Conservation (phyloP, 2,797 vertebrate species). For the Dallia pectoralis region DNA sequence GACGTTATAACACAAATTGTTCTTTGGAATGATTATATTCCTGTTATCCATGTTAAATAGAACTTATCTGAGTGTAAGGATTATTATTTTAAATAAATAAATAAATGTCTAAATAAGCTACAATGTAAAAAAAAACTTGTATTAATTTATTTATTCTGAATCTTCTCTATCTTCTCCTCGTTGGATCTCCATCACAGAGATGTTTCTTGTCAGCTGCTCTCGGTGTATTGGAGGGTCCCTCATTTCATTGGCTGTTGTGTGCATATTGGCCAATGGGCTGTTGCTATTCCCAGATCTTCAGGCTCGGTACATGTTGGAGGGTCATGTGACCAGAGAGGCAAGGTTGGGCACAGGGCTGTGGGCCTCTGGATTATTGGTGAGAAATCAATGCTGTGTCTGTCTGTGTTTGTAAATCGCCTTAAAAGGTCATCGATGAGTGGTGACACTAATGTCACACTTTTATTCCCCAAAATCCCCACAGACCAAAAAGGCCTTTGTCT, state of each 20-base stretch:
- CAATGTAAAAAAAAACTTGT: neutral
- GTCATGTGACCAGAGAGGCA: slow-evolving; percentile 73
- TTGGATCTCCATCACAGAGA: slow-evolving; percentile 30
- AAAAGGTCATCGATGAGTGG: neutral
- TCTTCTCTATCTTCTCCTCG: neutral
- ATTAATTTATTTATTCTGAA: neutral
- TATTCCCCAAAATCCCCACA: neutral
- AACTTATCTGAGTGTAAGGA: neutral
- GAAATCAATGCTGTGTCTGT: slow-evolving; percentile 24
- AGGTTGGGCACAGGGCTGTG: slow-evolving; percentile 71
- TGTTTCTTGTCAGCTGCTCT: slow-evolving; percentile 69
- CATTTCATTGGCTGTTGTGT: slow-evolving; percentile 62
- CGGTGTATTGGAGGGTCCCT: slow-evolving; percentile 58
- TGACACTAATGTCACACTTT: neutral
- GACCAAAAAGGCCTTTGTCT: neutral
- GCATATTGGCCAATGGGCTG: slow-evolving; percentile 68
- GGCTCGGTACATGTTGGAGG: slow-evolving; percentile 64
- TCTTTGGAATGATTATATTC: neutral
- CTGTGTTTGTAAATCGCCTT: neutral
- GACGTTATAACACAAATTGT: neutral
- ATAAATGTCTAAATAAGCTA: neutral
- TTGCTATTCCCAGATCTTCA: slow-evolving; percentile 70
- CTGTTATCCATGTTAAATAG: neutral
- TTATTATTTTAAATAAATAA: neutral
- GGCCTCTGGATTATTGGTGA: slow-evolving; percentile 70